Conservation (phyloP, 1,140 invertebrate genomes). For the Myzus persicae region DNA sequence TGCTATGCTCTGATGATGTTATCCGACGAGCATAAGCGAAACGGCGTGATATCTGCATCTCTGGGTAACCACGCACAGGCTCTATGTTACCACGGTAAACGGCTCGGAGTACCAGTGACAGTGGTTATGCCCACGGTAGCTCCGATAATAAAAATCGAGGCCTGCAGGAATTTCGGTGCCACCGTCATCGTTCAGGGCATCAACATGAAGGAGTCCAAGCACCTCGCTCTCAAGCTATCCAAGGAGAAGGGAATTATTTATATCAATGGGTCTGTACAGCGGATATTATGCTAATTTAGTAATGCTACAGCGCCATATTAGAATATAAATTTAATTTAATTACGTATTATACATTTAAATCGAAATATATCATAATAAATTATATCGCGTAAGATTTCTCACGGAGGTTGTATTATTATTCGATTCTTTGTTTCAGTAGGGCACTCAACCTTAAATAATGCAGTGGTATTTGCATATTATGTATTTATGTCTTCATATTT, state of each 20-base stretch:
- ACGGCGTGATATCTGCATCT: slow-evolving; percentile 90
- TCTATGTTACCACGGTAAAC: slow-evolving; percentile 85
- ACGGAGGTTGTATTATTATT: not conserved
- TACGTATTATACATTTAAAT: not conserved
- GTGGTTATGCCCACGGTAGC: slow-evolving; percentile 93
- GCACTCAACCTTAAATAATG: not conserved
- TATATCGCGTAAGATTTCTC: not conserved
- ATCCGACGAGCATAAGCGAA: slow-evolving; percentile 73
- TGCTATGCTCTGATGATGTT: slow-evolving; percentile 83
- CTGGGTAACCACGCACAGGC: slow-evolving; percentile 92
- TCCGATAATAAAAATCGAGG: slow-evolving; percentile 92
- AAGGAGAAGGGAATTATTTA: slow-evolving; percentile 79
- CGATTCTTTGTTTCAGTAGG: not conserved
- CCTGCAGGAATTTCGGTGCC: slow-evolving; percentile 84
- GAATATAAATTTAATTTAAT: not conserved
- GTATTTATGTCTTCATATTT: not conserved
- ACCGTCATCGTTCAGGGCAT: slow-evolving; percentile 83
- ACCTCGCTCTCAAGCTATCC: slow-evolving; percentile 77
- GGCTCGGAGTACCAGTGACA: slow-evolving; percentile 82
- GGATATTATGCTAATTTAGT: not conserved
- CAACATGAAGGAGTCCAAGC: slow-evolving; percentile 86
- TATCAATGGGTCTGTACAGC: slow-evolving; percentile 78
- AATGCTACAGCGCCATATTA: not conserved
- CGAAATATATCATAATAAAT: not conserved
- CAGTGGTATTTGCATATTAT: not conserved